Base-by-base conservation (phyloP, 2,797 vertebrate genomes). In the Sebastiscus tertius region DNA sequence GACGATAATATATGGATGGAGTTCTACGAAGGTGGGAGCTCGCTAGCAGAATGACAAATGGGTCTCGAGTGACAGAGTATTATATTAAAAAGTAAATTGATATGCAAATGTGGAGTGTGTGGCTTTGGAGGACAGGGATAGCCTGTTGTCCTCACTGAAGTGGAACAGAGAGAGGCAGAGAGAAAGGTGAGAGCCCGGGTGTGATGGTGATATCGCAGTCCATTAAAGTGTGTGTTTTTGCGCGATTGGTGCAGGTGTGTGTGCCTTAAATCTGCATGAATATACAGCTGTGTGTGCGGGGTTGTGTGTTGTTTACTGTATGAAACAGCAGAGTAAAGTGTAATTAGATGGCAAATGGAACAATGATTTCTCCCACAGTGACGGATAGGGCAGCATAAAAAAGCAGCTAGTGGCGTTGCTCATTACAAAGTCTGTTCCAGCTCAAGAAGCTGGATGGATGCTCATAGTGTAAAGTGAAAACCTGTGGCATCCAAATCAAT, bases 81-180 rank as follows among this genome's bases (percentile, higher is more conserved):
- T 94, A 94, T 94, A 93, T 93, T 90, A 91, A 94, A 94, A 94
- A 94, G 92, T 93, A 95, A 95, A 96, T 94, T 95, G 94, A 96
- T 95, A 96, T 96, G 95, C 94, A 96, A 95, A 96, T 96, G 91
- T 85, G 72, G 87, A 91, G 87, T 85, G 84, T 92, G 91, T 93
- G 88, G 90, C 92, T 93, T 92, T 91, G 86, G 89, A 91, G 91
- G 84, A 92, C 92, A 85, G 90, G 92, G 90, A 92, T 91, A 93
- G 94, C 92, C 91, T 94, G 93, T 94, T 93, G 93, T 94, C 91
- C 89, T 89, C 88, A 77, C 56, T 92, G 88, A 87, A 94, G 93
- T 92, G 90, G 93, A 94, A 94, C 94, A 88, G 87, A 86, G 81
- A 80, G 81, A 82, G 76, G 76, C 83, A 76, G 83, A 81, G 82